Percentiles rank a stretch among this genome's conserved stretches.
Conservation (phyloP, 1,140 invertebrate genomes). For the Agrilus planipennis region DNA sequence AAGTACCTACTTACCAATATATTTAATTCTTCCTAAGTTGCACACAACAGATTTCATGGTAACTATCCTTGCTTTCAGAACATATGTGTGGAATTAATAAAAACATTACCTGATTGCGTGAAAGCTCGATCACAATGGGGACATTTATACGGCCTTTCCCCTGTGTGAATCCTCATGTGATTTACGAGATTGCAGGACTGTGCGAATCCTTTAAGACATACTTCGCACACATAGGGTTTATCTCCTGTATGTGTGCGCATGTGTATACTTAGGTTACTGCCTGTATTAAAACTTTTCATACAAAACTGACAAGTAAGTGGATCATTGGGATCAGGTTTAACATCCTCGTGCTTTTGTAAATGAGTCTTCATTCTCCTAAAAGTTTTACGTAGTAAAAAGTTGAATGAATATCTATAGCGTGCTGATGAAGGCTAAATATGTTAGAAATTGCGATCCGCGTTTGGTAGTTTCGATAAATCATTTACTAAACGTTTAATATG, state of each 20-base stretch:
- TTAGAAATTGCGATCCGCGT: too few relatives aligned
- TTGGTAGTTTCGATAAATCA: too few relatives aligned
- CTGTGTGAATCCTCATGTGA: conserved; percentile 42
- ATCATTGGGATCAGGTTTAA: conserved; percentile 16
- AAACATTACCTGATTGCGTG: conserved; percentile 38
- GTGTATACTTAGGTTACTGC: conserved; percentile 28
- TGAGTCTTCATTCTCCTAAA: conserved; percentile 29
- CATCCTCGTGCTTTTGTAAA: conserved; percentile 26
- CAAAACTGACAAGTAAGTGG: conserved; percentile 26
- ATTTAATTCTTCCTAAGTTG: too few relatives aligned
- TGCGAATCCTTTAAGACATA: conserved; percentile 39
- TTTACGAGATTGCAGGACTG: conserved; percentile 44
- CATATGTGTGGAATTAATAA: too few relatives aligned
- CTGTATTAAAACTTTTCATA: conserved; percentile 26
- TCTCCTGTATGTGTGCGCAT: conserved; percentile 39
- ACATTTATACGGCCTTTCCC: conserved; percentile 30
- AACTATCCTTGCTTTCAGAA: too few relatives aligned
- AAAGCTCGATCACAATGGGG: conserved; percentile 32
- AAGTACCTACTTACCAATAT: too few relatives aligned
- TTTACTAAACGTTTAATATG: too few relatives aligned
- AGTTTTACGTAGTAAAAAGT: too few relatives aligned
- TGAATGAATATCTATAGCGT: too few relatives aligned
- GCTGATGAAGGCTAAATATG: too few relatives aligned
- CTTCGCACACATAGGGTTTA: conserved; percentile 42
- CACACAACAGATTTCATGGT: too few relatives aligned